Conservation (phyloP, 2,888 invertebrate genomes). For the Glomeris marginata region DNA sequence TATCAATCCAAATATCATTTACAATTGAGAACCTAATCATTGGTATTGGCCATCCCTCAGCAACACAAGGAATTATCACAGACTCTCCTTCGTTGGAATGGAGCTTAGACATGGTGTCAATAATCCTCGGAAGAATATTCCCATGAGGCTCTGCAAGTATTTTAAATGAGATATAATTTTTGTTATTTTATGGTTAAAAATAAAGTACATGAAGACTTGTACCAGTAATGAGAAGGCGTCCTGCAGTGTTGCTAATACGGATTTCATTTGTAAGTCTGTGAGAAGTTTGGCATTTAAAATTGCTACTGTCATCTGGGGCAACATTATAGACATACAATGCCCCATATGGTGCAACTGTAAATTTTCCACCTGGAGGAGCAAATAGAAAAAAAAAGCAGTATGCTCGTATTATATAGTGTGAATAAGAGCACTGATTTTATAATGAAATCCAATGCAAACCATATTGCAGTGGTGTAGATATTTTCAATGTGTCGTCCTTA, state of each 20-base stretch:
- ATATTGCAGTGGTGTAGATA: neutral
- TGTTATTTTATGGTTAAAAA: neutral
- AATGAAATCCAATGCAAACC: neutral
- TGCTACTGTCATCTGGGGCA: slow-evolving; percentile 5
- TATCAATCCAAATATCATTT: neutral
- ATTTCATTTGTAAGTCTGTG: slow-evolving; percentile 7
- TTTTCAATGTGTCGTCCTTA: slow-evolving; percentile 9
- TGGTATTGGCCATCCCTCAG: slow-evolving; percentile 7
- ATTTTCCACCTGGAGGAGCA: slow-evolving; percentile 4
- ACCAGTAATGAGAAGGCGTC: slow-evolving; percentile 9
- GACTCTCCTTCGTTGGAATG: slow-evolving; percentile 1
- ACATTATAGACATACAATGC: slow-evolving; percentile 7
- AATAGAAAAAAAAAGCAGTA: neutral
- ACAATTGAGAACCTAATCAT: neutral
- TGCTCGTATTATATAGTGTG: neutral
- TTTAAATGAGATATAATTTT: neutral
- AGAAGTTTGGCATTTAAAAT: slow-evolving; percentile 7
- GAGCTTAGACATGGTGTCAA: neutral
- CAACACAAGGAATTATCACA: slow-evolving; percentile 8
- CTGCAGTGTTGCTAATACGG: slow-evolving; percentile 3
- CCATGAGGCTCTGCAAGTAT: slow-evolving; percentile 10
- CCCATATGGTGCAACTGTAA: neutral
- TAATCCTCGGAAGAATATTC: slow-evolving; percentile 8
- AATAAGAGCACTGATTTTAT: neutral
- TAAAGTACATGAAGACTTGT: too few relatives aligned